Base-by-base conservation (phyloP, 2,888 invertebrate genomes). In the Eristalinus sepulchralis region DNA sequence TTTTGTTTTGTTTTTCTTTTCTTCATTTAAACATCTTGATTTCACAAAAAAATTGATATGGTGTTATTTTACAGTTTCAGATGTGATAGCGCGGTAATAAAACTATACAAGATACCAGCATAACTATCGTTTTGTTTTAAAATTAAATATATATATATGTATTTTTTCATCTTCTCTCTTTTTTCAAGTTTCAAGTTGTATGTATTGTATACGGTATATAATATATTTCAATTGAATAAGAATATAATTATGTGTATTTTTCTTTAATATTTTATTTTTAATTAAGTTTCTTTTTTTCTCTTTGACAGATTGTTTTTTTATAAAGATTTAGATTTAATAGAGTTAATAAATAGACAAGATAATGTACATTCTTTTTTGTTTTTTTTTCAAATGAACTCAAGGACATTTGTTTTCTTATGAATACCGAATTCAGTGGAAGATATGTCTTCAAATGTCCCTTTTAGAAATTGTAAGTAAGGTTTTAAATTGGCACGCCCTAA, bases 41-140 rank as follows among this genome's bases (percentile, higher is more conserved):
- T 34, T 63, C 81, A 81, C 81, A 81, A 81, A 84, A 57, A 79
- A 81, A 71, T 84, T 84, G 84, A 84, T 84, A 85, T 85, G 84
- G 84, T 85, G 84, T 80, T 85, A 81, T 81, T 84, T 85, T 81
- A 81, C 81, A 81, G 81, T 85, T 85, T 85, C 81, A 76, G 81
- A 85, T 85, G 84, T 81, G 81, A 85, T 81, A 85, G 84, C 81
- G 71, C 72, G 81, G 84, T 85, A 85, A 77, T 85, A 85, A 85
- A 85, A 81, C 81, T 85, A 77, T 85, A 85, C 84, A 85, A 85
- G 76, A 72, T 85, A 85, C 84, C 84, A 81, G 84, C 84, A 72
- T 77, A 75, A 67, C 63, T 81, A 57, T 66, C 72, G n/a, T 70
- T 72, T 34, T 53, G 55, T 47, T 68, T 34, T 34, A 36, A 36